A percentile compares a stretch with the other conserved stretches of the same genome.
These are phyloP conservation scores for Ceratina calcarata DNA, from an alignment of 1,140 invertebrate genomes.

Conservation along the genomic window DNA sequence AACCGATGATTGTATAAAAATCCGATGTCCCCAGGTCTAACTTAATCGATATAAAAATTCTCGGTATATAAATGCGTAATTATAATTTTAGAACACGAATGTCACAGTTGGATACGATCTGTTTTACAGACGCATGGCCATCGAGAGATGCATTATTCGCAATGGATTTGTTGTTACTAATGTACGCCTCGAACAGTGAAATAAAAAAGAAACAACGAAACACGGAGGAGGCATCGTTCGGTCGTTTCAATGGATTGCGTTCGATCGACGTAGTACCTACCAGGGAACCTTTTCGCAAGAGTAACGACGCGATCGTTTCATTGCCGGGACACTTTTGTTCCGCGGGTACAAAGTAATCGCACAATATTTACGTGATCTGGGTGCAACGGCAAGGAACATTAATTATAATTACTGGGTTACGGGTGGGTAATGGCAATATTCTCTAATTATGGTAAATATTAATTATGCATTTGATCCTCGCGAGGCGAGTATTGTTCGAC, in stretches of 20 bases:
- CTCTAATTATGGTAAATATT: conserved; percentile 3
- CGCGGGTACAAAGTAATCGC: background rate
- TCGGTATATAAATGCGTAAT: too few species aligned
- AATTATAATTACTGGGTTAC: conserved; percentile 18
- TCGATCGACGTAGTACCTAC: background rate
- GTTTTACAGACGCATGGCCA: too few species aligned
- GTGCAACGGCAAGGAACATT: conserved; percentile 18
- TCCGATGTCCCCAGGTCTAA: too few species aligned
- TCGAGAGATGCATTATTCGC: background rate
- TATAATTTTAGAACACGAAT: background rate
- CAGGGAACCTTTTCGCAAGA: background rate
- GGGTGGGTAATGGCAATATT: background rate
- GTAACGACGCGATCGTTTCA: background rate
- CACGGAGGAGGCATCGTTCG: background rate
- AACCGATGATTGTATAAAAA: too few species aligned
- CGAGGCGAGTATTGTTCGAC: background rate
- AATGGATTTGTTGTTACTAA: conserved; percentile 32
- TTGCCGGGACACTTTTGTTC: too few species aligned
- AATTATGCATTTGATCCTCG: conserved; percentile 6
- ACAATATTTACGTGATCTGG: background rate
- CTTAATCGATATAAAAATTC: too few species aligned
- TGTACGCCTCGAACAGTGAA: background rate
- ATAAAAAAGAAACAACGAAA: background rate
- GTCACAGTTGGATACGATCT: background rate
- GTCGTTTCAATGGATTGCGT: background rate